Base-by-base conservation (phyloP, 2,888 invertebrate genomes). In the Scaptomyza reducta region DNA sequence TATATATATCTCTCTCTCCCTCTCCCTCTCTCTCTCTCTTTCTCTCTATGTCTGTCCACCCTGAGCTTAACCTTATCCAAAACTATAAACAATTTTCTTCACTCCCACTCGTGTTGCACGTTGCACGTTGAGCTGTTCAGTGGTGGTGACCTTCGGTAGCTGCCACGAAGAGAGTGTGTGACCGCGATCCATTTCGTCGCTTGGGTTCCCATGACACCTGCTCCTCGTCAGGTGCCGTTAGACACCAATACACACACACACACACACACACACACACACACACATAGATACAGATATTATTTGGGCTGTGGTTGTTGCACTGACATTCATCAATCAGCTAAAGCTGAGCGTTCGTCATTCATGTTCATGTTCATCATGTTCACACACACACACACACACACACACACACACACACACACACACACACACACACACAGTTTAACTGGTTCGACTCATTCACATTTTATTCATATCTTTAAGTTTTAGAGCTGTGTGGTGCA, bases 151-250 rank as follows among this genome's bases (percentile, higher is more conserved):
- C 79, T 79, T 79, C 86, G 62, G 47, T 63, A 35, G 69, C 68
- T 76, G 56, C 33, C 13, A 35, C 35, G n/a, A n/a, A 29, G 29
- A 44, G 65, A 73, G 76, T 74, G 74, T 74, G 74, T 74, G 74
- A 74, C 74, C 77, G 77, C 74, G 74, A 73, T 77, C 77, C 62
- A 74, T 74, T 77, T 74, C 3, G 55, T 38, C 3, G 55, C 33
- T 38, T 56, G 79, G 49, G 47, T 82, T 82, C 87, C 86, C 87
- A 82, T 82, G 83, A 74, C 86, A 87, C 87, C 81, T 86, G 83
- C 63, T 65, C 56, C 45, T 11, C 62, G n/a, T 47, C 53, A 66
- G 63, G 60, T 77, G 74, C 74, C 78, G 78, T 78, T 77, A 78
- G 70, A 60, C 46, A 50, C 18, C 22, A 14, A 35, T n/a, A 51